Evolutionary conservation across 2,797 vertebrate genomes (phyloP).

Genomic region (Chelidonichthys spinosus): DNA sequence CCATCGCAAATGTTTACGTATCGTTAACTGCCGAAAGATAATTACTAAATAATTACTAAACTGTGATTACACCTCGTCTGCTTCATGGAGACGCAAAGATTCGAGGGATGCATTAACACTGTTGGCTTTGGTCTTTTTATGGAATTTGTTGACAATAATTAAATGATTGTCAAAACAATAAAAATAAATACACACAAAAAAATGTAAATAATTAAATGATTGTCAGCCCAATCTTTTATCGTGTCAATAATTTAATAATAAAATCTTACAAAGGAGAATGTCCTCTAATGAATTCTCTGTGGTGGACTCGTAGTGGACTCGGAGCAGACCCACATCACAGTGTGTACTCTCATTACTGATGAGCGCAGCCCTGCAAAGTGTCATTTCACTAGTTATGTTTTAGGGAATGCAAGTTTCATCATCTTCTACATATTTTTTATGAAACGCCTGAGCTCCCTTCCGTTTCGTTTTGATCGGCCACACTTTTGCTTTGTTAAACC

Average conservation of each 20-base stretch:
- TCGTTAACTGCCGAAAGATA: not conserved
- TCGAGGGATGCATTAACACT: not conserved
- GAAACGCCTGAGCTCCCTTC: not conserved
- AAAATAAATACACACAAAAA: no score
- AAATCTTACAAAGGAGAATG: not conserved
- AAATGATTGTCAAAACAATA: not conserved
- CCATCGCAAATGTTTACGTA: not conserved
- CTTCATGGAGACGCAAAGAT: not conserved
- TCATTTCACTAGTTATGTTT: constrained; percentile 39
- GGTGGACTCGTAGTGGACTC: not conserved
- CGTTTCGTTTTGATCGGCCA: not conserved
- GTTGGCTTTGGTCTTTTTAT: not conserved
- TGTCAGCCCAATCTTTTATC: not conserved
- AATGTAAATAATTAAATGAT: not conserved
- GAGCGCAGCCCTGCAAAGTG: constrained; percentile 33
- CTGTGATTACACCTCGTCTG: not conserved
- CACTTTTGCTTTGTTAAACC: not conserved
- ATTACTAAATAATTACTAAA: not conserved
- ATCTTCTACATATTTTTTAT: constrained; percentile 28
- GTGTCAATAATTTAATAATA: not conserved
- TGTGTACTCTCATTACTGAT: not conserved
- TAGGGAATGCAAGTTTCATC: constrained; percentile 14
- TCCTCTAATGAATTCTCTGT: constrained; percentile 7
- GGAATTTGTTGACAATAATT: not conserved
- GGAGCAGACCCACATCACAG: constrained; percentile 17